Evolutionary conservation across 2,113 vertebrate species (phyloP), one percentile per base, ranked within the genome.

Genomic region (Silurus glanis): DNA sequence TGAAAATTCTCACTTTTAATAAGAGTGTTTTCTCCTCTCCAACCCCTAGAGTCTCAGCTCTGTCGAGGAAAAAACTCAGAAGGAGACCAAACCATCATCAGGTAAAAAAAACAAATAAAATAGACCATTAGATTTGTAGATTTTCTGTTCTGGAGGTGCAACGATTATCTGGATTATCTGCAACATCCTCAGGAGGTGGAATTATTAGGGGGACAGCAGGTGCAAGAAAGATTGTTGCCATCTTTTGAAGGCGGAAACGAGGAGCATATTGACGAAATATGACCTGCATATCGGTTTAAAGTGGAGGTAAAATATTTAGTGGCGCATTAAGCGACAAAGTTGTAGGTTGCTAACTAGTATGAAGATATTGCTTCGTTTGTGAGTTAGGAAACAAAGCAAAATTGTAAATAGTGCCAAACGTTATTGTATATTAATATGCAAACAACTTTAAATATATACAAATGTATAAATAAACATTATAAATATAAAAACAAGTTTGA

Each of bases 71-170:
- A 64, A 72, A 28, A 10, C 13, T 37, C 80, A 13, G 45, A 49
- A 51, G 28, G 51, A 84, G 58, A 64, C 83, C n/a, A 69, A 89
- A 67, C 28, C 51, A 45, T 61, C 85, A 53, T 82, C 82, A 87
- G 85, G 88, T 89, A 82, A 75, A 83, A 28, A 58, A 13, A 28
- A 9, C 25, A 19, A 19, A 14, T 47, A 1, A 19, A 6, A n/a
- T 47, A 72, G 17, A 21, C 16, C 19, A 4, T 72, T 21, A 9
- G 69, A 19, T 5, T 47, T 71, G 6, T n/a, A n/a, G 64, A 37
- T 69, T 45, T 71, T 16, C 67, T 71, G 25, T 69, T 72, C 47
- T 47, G 14, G 69, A 47, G 37, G 69, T 19, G 13, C 13, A 10
- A 21, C 47, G 17, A 7, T 75, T 51, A 49, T 21, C 71, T 5